phyloP scores from a whole-genome alignment of 1,140 invertebrate genomes.

The Globodera rostochiensis region DNA sequence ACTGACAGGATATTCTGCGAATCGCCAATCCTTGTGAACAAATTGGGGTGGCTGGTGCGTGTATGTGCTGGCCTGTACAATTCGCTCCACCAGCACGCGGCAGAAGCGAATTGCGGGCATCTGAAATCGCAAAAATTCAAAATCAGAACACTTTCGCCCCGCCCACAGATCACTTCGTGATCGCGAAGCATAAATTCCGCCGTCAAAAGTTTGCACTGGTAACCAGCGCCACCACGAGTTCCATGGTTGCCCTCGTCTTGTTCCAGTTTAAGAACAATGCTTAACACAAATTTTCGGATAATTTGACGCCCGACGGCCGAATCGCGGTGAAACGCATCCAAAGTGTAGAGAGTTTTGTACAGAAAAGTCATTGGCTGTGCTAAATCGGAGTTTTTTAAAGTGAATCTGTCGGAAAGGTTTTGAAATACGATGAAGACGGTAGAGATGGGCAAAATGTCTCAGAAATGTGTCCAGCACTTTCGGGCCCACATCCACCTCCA shows the following conservation, averaged over 20 bases:
- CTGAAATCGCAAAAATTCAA: constrained; percentile 33
- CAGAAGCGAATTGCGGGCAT: constrained; percentile 43
- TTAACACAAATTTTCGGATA: constrained; percentile 37
- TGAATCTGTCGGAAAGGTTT: not conserved
- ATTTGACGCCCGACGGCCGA: constrained; percentile 14
- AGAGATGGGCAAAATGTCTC: constrained; percentile 43
- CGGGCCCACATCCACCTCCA: constrained; percentile 43
- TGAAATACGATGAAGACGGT: constrained; percentile 47
- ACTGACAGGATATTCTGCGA: constrained; percentile 37
- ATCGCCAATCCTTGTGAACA: constrained; percentile 45
- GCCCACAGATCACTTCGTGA: constrained; percentile 31
- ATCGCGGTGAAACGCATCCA: constrained; percentile 8
- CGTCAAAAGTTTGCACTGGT: constrained; percentile 32
- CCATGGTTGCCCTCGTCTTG: constrained; percentile 27
- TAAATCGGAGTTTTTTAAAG: constrained; percentile 18
- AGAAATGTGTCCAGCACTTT: constrained; percentile 34
- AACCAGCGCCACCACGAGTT: not conserved
- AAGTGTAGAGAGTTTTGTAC: constrained; percentile 52
- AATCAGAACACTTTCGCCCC: not conserved
- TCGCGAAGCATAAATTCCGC: constrained; percentile 44
- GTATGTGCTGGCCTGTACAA: constrained; percentile 49
- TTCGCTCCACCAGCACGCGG: constrained; percentile 38
- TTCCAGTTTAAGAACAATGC: constrained; percentile 42
- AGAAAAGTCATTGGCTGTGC: constrained; percentile 53
- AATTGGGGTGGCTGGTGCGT: constrained; percentile 48